These are phyloP conservation scores for Sebastes minor DNA, from an alignment of 2,797 vertebrate species.

Conservation along the genomic window DNA sequence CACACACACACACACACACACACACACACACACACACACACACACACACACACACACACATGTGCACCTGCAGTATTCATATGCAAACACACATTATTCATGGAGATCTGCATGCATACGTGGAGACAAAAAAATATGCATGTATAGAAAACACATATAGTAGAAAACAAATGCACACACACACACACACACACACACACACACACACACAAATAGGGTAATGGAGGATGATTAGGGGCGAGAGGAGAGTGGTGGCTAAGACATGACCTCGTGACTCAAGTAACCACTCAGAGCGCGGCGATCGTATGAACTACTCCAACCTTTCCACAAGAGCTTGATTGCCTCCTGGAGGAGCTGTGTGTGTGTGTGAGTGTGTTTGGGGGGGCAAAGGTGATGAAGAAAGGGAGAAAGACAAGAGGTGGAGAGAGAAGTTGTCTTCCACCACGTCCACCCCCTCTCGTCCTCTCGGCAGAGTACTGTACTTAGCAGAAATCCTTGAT, in stretches of 20 bases:
- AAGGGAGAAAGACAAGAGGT: slow-evolving; percentile 51
- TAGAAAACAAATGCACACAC: neutral
- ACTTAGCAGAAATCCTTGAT: slow-evolving; percentile 74
- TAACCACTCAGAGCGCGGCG: slow-evolving; percentile 62
- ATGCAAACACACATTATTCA: slow-evolving; percentile 50
- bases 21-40: neutral
- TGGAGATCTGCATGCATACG: neutral
- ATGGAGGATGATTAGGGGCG: slow-evolving; percentile 74
- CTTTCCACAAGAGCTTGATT: slow-evolving; percentile 77
- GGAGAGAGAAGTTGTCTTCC: slow-evolving; percentile 56
- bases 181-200: neutral
- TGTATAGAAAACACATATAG: slow-evolving; percentile 15
- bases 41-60: neutral
- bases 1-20: neutral
- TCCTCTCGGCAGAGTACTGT: slow-evolving; percentile 45
- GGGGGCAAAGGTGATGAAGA: slow-evolving; percentile 58
- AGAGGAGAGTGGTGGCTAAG: slow-evolving; percentile 63
- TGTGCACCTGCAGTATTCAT: slow-evolving; percentile 34
- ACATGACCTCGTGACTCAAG: slow-evolving; percentile 74
- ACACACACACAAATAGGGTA: slow-evolving; percentile 52
- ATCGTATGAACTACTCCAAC: slow-evolving; percentile 63
- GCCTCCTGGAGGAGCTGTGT: slow-evolving; percentile 62
- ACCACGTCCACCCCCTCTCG: neutral
- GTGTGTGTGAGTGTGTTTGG: neutral
- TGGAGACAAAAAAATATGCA: neutral